Conservation (phyloP, 2,888 invertebrate species). For the Siphlonurus alternatus region DNA sequence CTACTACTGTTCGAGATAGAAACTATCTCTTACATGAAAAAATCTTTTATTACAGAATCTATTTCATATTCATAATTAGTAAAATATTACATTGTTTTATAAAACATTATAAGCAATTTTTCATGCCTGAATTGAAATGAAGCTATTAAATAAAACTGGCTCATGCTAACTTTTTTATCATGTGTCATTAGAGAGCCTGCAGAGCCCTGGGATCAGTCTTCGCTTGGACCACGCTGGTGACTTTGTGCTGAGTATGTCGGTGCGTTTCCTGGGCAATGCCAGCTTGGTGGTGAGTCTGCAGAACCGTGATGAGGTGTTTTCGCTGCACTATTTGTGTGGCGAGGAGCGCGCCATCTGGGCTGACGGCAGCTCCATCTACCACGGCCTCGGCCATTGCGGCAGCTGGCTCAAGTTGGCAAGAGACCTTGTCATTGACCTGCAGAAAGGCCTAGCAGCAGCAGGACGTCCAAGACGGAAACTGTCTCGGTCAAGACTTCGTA, state of each 20-base stretch:
- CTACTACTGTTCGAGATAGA: too few species aligned
- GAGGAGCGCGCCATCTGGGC: not conserved
- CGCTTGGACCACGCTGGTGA: slow-evolving; percentile 51
- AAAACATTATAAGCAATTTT: too few species aligned
- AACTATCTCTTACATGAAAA: too few species aligned
- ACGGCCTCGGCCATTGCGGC: slow-evolving; percentile 50
- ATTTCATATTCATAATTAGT: too few species aligned
- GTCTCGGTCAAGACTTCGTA: slow-evolving; percentile 52
- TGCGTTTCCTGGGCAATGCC: slow-evolving; percentile 59
- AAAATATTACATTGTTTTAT: too few species aligned
- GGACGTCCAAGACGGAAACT: slow-evolving; percentile 51
- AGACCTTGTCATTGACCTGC: slow-evolving; percentile 77
- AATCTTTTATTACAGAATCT: too few species aligned
- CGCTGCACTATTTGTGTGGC: not conserved
- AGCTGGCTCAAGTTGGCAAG: slow-evolving; percentile 65
- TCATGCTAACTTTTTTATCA: too few species aligned
- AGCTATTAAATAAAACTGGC: too few species aligned
- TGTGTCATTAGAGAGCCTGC: not conserved
- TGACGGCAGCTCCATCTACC: slow-evolving; percentile 53
- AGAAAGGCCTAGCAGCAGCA: slow-evolving; percentile 63
- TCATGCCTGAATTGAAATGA: too few species aligned
- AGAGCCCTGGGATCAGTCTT: slow-evolving; percentile 20
- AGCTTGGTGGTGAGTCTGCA: slow-evolving; percentile 64
- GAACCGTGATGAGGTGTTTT: slow-evolving; percentile 37
- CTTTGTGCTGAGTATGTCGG: slow-evolving; percentile 44